A percentile compares a stretch with the other conserved stretches of the same genome.
Conservation (phyloP, 2,797 vertebrate species). For the Neomorphus geoffroyi region DNA sequence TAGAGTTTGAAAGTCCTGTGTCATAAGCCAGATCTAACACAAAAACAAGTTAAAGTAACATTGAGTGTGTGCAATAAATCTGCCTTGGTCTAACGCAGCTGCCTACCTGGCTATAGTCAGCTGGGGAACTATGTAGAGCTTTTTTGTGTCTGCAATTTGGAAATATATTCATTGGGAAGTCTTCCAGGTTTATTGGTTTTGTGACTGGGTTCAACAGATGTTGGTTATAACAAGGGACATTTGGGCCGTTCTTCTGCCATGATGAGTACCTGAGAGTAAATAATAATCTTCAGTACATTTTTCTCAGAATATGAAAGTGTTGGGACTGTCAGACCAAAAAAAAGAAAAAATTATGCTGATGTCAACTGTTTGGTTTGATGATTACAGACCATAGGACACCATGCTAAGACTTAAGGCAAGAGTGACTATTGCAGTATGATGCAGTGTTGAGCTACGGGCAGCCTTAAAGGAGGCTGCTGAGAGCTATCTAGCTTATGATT, state of each 20-base stretch:
- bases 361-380: background rate
- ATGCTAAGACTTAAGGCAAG: background rate
- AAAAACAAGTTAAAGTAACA: background rate
- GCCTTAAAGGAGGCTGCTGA: background rate
- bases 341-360: background rate
- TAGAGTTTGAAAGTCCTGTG: background rate
- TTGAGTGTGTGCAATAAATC: rapidly evolving
- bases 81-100: background rate
- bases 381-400: background rate
- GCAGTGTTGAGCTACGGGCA: background rate
- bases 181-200: background rate
- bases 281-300: background rate
- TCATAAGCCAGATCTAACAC: background rate
- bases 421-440: background rate
- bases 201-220: background rate
- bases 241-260: background rate
- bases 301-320: background rate
- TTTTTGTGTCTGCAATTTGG: background rate
- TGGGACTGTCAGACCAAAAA: background rate
- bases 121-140: background rate
- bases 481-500: background rate
- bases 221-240: background rate
- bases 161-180: background rate
- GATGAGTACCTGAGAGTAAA: background rate
- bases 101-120: background rate